A percentile compares a stretch with the other conserved stretches of the same genome.
Conservation (phyloP, 2,113 vertebrate species). For the Prinia subflava region DNA sequence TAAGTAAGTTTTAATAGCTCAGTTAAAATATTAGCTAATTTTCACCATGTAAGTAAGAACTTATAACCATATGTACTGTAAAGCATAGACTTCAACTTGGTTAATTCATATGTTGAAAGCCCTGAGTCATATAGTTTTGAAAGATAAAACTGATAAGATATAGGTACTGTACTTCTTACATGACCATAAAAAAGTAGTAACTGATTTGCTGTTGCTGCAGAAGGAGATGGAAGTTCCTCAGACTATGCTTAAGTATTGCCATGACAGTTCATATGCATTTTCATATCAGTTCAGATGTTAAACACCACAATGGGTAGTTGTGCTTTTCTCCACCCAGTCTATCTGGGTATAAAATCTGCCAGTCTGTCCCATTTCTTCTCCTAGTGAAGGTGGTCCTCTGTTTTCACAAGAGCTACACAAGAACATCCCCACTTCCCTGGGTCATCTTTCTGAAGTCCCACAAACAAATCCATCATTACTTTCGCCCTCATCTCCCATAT, state of each 20-base stretch:
- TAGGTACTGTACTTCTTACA: background rate
- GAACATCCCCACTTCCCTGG: background rate
- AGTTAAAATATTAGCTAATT: background rate
- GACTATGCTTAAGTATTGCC: background rate
- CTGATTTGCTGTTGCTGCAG: background rate
- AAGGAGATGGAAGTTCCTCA: background rate
- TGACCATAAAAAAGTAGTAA: background rate
- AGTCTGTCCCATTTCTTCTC: background rate
- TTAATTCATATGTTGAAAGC: background rate
- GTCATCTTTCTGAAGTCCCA: background rate
- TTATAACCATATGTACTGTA: background rate
- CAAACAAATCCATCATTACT: background rate
- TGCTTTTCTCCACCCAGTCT: background rate
- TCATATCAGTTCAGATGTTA: background rate
- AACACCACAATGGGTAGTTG: background rate
- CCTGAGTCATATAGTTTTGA: background rate
- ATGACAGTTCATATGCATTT: background rate
- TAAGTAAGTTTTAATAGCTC: background rate
- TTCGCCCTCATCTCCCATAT: fast-evolving
- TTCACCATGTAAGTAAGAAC: background rate
- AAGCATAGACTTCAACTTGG: background rate
- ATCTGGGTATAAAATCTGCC: too few species aligned
- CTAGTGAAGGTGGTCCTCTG: background rate
- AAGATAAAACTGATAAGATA: background rate
- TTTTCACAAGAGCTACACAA: background rate